phyloP scores from a whole-genome alignment of 2,113 vertebrate species.

The Acanthochromis polyacanthus region DNA sequence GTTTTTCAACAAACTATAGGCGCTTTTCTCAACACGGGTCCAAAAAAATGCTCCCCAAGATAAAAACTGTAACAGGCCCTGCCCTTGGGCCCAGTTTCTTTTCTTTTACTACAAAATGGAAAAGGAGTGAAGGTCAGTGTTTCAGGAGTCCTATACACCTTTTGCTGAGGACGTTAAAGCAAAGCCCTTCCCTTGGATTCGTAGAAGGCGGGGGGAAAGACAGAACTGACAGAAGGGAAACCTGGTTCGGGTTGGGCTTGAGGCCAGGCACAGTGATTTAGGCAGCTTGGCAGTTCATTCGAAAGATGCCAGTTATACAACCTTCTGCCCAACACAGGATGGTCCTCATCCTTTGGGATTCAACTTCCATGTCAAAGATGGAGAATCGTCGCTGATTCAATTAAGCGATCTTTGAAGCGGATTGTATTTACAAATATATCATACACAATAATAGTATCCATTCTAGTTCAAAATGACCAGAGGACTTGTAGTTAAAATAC shows the following conservation, averaged over 20 bases:
- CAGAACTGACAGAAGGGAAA: slow-evolving; percentile 32
- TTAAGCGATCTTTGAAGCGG: slow-evolving; percentile 69
- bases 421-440: slow-evolving; percentile 77
- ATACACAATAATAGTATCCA: slow-evolving; percentile 66
- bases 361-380: slow-evolving; percentile 64
- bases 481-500: slow-evolving; percentile 83
- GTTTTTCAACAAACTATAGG: slow-evolving; percentile 55
- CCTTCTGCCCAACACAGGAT: slow-evolving; percentile 54
- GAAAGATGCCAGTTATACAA: slow-evolving; percentile 58
- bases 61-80: slow-evolving; percentile 60
- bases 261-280: slow-evolving; percentile 85
- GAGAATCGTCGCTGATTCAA: slow-evolving; percentile 55
- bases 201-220: slow-evolving; percentile 38
- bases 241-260: slow-evolving; percentile 50
- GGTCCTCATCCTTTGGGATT: slow-evolving; percentile 71
- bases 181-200: slow-evolving; percentile 49
- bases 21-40: slow-evolving; percentile 40
- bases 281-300: slow-evolving; percentile 77
- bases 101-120: slow-evolving; percentile 57
- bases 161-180: slow-evolving; percentile 55
- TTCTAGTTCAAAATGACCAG: slow-evolving; percentile 73
- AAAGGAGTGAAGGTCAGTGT: slow-evolving; percentile 49
- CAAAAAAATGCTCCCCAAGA: slow-evolving; percentile 17
- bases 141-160: slow-evolving; percentile 31
- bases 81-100: slow-evolving; percentile 28